These are phyloP conservation scores for Meteorus colon DNA, from an alignment of 2,888 invertebrate species.

Conservation along the genomic window DNA sequence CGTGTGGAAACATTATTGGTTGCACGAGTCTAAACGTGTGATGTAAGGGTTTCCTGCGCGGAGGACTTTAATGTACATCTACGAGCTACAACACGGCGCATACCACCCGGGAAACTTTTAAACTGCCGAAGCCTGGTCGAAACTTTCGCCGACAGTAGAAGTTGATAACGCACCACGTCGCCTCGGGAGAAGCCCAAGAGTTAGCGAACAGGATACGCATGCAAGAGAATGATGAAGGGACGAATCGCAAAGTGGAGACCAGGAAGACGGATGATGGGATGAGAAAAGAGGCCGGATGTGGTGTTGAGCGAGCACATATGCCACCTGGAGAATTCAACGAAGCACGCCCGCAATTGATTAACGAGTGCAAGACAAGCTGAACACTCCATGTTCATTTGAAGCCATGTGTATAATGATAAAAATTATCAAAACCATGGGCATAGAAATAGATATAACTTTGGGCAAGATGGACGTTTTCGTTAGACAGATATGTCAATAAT, in stretches of 20 bases:
- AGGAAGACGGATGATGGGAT: background rate
- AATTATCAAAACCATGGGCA: background rate
- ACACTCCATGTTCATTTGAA: background rate
- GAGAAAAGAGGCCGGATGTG: constrained; percentile 47
- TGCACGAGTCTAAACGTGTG: constrained; percentile 46
- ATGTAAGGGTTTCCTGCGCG: constrained; percentile 49
- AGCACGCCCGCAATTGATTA: constrained; percentile 1
- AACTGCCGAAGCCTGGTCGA: constrained; percentile 58
- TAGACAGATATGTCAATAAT: too few species aligned
- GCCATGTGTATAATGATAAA: background rate
- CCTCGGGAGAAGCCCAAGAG: constrained; percentile 34
- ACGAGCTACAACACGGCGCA: constrained; percentile 40
- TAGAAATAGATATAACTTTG: too few species aligned
- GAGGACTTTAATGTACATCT: constrained; percentile 39
- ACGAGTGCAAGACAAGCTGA: constrained; percentile 8
- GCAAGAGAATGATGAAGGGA: constrained; percentile 27
- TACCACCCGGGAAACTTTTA: constrained; percentile 56
- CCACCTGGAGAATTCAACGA: constrained; percentile 22
- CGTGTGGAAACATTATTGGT: constrained; percentile 58
- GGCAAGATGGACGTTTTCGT: too few species aligned
- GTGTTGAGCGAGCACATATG: constrained; percentile 38
- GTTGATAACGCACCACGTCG: constrained; percentile 42
- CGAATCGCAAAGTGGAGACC: background rate
- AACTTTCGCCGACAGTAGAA: constrained; percentile 52
- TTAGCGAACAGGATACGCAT: constrained; percentile 10